Percentiles rank a stretch among this genome's conserved stretches.
Conservation (phyloP, 2,113 vertebrate species). For the Prietella phreatophila region DNA sequence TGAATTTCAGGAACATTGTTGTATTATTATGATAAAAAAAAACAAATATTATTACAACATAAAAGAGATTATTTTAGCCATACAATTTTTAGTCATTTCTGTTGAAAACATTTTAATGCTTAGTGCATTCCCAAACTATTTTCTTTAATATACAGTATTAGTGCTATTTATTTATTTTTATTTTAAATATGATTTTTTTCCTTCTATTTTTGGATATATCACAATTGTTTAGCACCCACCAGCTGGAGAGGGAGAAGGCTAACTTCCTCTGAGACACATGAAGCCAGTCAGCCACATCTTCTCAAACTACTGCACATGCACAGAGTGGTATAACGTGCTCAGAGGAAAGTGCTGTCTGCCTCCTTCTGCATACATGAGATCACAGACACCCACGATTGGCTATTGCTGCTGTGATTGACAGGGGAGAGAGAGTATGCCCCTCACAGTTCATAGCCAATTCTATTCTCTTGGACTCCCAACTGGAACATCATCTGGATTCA, state of each 20-base stretch:
- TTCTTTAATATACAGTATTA: background rate
- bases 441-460: background rate
- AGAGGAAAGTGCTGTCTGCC: background rate
- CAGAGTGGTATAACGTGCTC: background rate
- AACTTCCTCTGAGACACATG: background rate
- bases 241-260: background rate
- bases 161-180: too few relatives aligned
- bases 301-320: background rate
- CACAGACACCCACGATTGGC: background rate
- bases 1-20: background rate
- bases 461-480: background rate
- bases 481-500: background rate
- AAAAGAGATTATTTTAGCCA: background rate
- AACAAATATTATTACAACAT: background rate
- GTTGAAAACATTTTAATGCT: background rate
- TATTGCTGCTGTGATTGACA: background rate
- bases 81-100: background rate
- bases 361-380: background rate
- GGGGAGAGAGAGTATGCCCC: background rate
- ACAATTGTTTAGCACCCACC: background rate
- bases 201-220: background rate
- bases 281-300: background rate
- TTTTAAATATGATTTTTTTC: background rate
- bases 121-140: background rate
- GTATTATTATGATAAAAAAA: background rate